A percentile compares a stretch with the other conserved stretches of the same genome.
These are phyloP conservation scores for Epizoanthus fatuus DNA, from an alignment of 92 coral and sea anemone species.

Conservation along the genomic window DNA sequence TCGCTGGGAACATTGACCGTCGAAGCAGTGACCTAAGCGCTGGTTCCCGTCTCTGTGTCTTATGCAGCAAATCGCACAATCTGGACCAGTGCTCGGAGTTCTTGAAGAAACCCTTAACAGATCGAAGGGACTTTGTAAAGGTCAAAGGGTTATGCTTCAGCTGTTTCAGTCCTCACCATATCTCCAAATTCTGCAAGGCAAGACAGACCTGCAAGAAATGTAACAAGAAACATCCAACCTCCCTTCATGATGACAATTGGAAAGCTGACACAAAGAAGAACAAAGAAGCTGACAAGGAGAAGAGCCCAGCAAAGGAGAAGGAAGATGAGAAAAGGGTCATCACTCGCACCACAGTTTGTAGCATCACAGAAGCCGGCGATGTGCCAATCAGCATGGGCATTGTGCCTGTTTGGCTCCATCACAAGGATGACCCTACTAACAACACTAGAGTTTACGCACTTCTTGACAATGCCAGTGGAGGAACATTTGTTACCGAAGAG, in stretches of 20 bases:
- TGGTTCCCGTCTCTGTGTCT: conserved; percentile 38
- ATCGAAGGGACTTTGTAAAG: conserved; percentile 68
- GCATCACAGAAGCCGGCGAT: conserved; percentile 74
- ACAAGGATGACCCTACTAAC: conserved; percentile 55
- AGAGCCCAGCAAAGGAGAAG: background rate
- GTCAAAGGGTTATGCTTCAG: conserved; percentile 67
- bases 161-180: conserved; percentile 60
- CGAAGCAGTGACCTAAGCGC: conserved; percentile 8
- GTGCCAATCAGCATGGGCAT: conserved; percentile 72
- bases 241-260: conserved; percentile 73
- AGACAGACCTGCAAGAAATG: conserved; percentile 56
- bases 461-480: conserved; percentile 76
- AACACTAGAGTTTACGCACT: conserved; percentile 69
- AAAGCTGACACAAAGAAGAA: conserved; percentile 14
- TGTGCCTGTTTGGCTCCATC: conserved; percentile 72
- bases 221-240: conserved; percentile 76
- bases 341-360: conserved; percentile 55
- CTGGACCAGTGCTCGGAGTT: conserved; percentile 78
- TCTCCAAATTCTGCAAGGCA: conserved; percentile 66
- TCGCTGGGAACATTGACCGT: conserved; percentile 10
- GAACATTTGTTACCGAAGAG: conserved; percentile 71
- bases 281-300: conserved; percentile 16
- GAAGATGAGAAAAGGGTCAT: conserved; percentile 21
- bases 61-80: conserved; percentile 65
- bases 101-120: conserved; percentile 52